Evolutionary conservation across 1,140 invertebrate genomes (phyloP), one percentile per base, ranked within the genome.

Genomic region (Anthonomus grandis): DNA sequence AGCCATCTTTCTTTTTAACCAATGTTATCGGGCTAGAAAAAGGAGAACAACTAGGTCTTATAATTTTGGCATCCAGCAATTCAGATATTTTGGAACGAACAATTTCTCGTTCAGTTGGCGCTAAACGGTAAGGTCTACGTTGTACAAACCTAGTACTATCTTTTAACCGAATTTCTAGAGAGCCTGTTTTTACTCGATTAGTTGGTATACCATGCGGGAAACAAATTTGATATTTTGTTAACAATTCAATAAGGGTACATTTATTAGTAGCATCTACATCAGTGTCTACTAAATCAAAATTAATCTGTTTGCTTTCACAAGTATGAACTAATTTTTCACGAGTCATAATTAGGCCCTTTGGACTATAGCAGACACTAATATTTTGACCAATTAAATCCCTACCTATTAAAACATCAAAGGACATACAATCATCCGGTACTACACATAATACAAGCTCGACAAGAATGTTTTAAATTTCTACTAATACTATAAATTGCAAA

Each of bases 151-250:
- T 44, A 22, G 4, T 44, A 8, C 22, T 22, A 56, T 51, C 46
- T 49, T 49, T 19, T 12, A 60, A 41, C 41, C 52, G 12, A 60
- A 39, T 39, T 39, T 39, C 17, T 17, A 39, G 17, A 9, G 9
- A 9, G 17, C 15, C 37, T n/a, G 37, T 39, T 5, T 9, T n/a
- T n/a, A 39, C 37, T 8, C 37, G 37, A 9, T 9, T 39, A 39
- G 9, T 9, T 39, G 37, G 37, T 6, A 39, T 39, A n/a, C 17
- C 9, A 9, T 17, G 9, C 9, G 17, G 9, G 15, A 39, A 39
- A 39, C 17, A 15, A 39, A n/a, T 5, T n/a, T 9, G 17, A 39
- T n/a, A 39, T 31, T 31, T n/a, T 8, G 27, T 8, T 31, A 31
- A 31, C n/a, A 31, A 6, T 6, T n/a, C n/a, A 8, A 31, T n/a